Conservation (phyloP, 2,797 vertebrate genomes). For the Euphonia xanthogaster region DNA sequence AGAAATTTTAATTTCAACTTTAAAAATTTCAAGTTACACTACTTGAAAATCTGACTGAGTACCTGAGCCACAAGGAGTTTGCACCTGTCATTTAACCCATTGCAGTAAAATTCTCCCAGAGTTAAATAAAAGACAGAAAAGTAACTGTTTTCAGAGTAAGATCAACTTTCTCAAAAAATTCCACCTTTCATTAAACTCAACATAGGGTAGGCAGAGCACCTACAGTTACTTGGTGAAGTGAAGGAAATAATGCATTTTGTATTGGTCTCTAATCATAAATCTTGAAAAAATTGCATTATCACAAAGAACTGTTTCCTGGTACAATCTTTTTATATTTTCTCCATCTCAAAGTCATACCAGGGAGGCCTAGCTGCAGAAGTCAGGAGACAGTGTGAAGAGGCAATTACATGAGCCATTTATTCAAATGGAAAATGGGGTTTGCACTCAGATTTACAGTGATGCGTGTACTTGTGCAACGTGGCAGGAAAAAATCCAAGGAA, state of each 20-base stretch:
- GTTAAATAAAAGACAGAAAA: not conserved
- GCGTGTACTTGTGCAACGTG: not conserved
- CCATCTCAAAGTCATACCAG: not conserved
- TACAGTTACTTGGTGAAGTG: not conserved
- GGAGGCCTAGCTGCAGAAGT: constrained; percentile 16
- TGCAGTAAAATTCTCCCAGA: not conserved
- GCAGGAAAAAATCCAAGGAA: not conserved
- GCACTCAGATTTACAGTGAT: not conserved
- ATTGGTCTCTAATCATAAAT: not conserved
- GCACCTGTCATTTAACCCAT: not conserved
- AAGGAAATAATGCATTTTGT: not conserved
- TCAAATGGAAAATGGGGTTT: constrained; percentile 21
- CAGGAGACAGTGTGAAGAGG: not conserved
- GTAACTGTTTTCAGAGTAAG: not conserved
- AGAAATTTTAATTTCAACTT: not conserved
- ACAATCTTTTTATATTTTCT: not conserved
- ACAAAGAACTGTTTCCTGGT: not conserved
- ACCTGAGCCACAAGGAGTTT: not conserved
- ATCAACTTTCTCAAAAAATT: not conserved
- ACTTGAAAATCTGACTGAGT: not conserved
- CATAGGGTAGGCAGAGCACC: not conserved
- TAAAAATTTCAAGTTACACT: not conserved
- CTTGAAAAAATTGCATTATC: not conserved
- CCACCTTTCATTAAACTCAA: not conserved
- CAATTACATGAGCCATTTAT: constrained; percentile 51